A percentile compares a stretch with the other conserved stretches of the same genome.
These are phyloP conservation scores for Gallinago stenura DNA, from an alignment of 2,797 vertebrate genomes.

Conservation along the genomic window DNA sequence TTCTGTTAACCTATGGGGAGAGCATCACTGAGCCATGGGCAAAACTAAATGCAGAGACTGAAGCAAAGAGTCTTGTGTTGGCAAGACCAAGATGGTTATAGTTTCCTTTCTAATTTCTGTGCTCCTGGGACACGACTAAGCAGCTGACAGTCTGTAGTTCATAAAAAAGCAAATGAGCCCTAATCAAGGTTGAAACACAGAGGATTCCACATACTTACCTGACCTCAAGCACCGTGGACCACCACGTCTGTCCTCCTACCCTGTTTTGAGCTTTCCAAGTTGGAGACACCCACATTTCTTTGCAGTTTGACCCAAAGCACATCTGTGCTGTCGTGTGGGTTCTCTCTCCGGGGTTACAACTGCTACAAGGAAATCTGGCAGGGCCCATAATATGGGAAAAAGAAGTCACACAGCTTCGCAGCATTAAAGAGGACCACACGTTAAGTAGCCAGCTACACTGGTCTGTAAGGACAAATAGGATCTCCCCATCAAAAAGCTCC, in stretches of 20 bases:
- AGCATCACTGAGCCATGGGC: background rate
- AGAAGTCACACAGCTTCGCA: slow-evolving; percentile 45
- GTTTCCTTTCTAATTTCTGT: background rate
- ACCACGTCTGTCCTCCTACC: background rate
- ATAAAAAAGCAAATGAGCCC: background rate
- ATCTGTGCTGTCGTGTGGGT: rapidly evolving
- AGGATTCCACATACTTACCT: too few relatives aligned
- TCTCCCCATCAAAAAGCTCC: background rate
- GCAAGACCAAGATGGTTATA: rapidly evolving
- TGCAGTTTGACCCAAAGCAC: background rate
- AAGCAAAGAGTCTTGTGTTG: background rate
- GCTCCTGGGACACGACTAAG: background rate
- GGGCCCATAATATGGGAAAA: background rate
- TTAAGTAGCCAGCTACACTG: background rate
- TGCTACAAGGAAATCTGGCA: background rate
- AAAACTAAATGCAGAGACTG: background rate
- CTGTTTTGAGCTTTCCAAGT: background rate
- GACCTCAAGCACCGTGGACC: rapidly evolving
- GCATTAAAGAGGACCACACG: background rate
- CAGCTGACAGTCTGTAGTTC: background rate
- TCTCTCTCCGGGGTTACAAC: background rate
- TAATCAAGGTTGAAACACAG: background rate
- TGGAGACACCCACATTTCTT: background rate
- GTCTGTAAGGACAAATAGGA: slow-evolving; percentile 6
- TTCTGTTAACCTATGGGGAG: background rate